Base-by-base conservation (phyloP, 2,888 invertebrate genomes). In the Sinohyriopsis cumingii region DNA sequence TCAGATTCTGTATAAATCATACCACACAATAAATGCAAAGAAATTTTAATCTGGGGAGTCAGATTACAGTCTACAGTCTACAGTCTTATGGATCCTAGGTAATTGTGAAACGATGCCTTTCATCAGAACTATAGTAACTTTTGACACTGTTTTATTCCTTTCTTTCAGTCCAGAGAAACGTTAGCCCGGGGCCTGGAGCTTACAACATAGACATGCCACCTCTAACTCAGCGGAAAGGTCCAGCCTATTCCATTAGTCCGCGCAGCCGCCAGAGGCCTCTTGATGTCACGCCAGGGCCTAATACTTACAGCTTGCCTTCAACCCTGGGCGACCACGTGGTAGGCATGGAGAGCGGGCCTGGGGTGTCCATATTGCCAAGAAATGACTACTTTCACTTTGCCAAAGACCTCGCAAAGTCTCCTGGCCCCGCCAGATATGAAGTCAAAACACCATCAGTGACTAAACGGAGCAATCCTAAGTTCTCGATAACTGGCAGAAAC, bases 331-430 rank as follows among this genome's bases (percentile, higher is more conserved):
- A 75, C n/a, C 68, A 70, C n/a, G 79, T 83, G 1, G 80, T 80
- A 0, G 68, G 77, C 63, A 69, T 72, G 67, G 71, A 68, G 55
- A 81, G 82, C 1, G 80, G 71, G 9, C 71, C 75, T 3, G 76
- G 80, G 0, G 62, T 69, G 12, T 67, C 80, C 5, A 68, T 83
- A 12, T 64, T 33, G 15, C 76, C 70, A 3, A 76, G 77, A 22
- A 75, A 72, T 5, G 74, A 76, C 20, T 74, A 78, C 59, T 74
- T 77, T 62, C 73, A 77, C n/a, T 82, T 78, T 59, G 71, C 81
- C 45, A 75, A 79, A 69, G 85, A 85, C 71, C 69, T 81, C 60
- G 80, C 85, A 15, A 81, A 77, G 56, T 79, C 82, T 4, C 85
- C 85, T 0, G 84, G 84, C 15, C 84, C 84, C 15, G 82, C 82